Evolutionary conservation across 2,888 invertebrate species (phyloP).

Genomic region (Cylloceria caligata): DNA sequence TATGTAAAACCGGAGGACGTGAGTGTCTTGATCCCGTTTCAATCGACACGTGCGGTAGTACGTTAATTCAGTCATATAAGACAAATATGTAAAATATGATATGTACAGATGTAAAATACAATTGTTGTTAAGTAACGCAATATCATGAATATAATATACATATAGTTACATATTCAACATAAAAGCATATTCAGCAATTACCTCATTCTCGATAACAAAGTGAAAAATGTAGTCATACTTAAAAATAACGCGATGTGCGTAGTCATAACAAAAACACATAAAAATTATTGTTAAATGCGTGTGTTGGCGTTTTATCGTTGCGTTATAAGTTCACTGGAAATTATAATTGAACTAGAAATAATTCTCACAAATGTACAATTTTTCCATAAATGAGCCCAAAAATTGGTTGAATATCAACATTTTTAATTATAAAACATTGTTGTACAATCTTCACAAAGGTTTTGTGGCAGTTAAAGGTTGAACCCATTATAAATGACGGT

Average conservation of each 20-base stretch:
- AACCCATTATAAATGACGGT: background rate
- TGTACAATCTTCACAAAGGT: too few species aligned
- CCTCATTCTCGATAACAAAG: constrained; percentile 15
- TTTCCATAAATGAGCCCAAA: background rate
- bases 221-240: constrained; percentile 6
- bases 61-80: constrained; percentile 27
- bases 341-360: background rate
- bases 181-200: background rate
- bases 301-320: background rate
- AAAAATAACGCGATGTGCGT: constrained; percentile 15
- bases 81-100: constrained; percentile 45
- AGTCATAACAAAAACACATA: background rate
- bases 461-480: background rate
- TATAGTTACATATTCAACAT: constrained; percentile 19
- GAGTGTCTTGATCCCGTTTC: constrained; percentile 16
- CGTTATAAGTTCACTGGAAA: constrained; percentile 1
- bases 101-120: constrained; percentile 56
- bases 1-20: constrained; percentile 38
- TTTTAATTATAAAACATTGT: background rate
- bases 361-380: background rate
- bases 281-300: background rate
- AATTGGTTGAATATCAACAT: background rate
- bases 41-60: constrained; percentile 13
- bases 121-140: constrained; percentile 24
- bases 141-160: constrained; percentile 44